Evolutionary conservation across 2,888 invertebrate species (phyloP), one percentile per base, ranked within the genome.

Genomic region (Agapetus fuscipes): DNA sequence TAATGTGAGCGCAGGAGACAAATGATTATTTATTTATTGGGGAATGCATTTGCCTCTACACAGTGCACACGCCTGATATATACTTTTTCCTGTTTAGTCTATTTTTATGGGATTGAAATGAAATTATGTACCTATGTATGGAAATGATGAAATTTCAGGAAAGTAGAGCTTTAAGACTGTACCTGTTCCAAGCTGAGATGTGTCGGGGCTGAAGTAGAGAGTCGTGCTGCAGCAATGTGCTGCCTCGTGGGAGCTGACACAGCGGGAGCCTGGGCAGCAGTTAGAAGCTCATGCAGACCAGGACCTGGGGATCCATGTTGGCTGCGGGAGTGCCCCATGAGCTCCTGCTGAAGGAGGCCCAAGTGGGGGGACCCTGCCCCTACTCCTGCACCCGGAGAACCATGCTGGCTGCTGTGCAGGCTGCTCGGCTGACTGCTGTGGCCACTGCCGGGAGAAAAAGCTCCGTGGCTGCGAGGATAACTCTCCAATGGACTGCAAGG

Each of bases 171-270:
- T 20, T 20, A 20, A 20, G 16, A 17, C 20, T 20, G 20, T 48
- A 70, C 70, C 63, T 76, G 79, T 49, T 89, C 89, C 51, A 83
- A 64, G 17, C 84, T 83, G 48, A 83, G 74, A 59, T 88, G 85
- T 37, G 88, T 86, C 3, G 89, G 89, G 17, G 90, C 90, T 34
- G 90, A 90, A 32, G 88, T 85, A 3, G 88, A 89, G 3, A 90
- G 69, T 41, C 87, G 76, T 17, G 83, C 75, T 44, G 71, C 65
- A 44, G 68, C 61, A 39, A 62, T 61, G 27, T 61, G 59, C 51
- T 64, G 64, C 2, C 62, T 55, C 51, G 57, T 60, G 17, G 61
- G 54, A 12, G 64, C 61, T 37, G 69, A 64, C 20, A 69, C 71
- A 42, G 72, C 72, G 7, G 70, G 66, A 10, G 71, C 70, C 50